A percentile compares a stretch with the other conserved stretches of the same genome.
phyloP scores from a whole-genome alignment of 2,797 vertebrate species.

The Diplodus sargus region DNA sequence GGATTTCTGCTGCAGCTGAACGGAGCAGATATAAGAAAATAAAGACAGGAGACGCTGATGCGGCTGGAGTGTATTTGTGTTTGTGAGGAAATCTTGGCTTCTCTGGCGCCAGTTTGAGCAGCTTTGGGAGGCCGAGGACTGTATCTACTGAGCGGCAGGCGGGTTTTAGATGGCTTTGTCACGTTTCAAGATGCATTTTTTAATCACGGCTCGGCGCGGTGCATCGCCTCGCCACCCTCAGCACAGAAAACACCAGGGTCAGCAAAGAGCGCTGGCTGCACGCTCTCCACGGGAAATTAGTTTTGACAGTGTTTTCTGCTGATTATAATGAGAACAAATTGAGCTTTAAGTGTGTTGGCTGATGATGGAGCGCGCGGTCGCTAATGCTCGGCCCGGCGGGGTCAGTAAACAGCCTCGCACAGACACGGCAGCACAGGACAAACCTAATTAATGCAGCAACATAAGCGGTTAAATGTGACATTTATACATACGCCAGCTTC shows the following conservation, averaged over 20 bases:
- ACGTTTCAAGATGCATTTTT: conserved; percentile 37
- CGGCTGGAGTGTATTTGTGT: neutral
- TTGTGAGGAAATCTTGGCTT: neutral
- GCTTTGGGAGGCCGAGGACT: neutral
- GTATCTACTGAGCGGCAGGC: conserved; percentile 6
- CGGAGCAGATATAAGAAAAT: conserved; percentile 6
- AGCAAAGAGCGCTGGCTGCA: conserved; percentile 44
- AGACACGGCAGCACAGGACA: conserved; percentile 37
- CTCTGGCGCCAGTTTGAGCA: neutral
- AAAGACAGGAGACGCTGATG: conserved; percentile 14
- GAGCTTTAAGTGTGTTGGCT: conserved; percentile 63
- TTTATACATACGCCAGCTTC: neutral
- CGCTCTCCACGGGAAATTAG: conserved; percentile 47
- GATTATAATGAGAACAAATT: conserved; percentile 77
- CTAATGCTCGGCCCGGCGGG: conserved; percentile 45
- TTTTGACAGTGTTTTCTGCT: conserved; percentile 65
- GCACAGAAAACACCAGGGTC: conserved; percentile 50
- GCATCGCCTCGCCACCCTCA: conserved; percentile 3
- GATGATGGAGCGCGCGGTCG: conserved; percentile 50
- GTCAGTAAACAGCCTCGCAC: conserved; percentile 56
- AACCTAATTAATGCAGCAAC: conserved; percentile 46
- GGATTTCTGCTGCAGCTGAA: conserved; percentile 15
- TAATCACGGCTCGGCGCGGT: neutral
- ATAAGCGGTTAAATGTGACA: conserved; percentile 30
- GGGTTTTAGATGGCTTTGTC: conserved; percentile 29